Evolutionary conservation across 2,113 vertebrate genomes (phyloP).

Genomic region (Dolichallabes microphthalmus): DNA sequence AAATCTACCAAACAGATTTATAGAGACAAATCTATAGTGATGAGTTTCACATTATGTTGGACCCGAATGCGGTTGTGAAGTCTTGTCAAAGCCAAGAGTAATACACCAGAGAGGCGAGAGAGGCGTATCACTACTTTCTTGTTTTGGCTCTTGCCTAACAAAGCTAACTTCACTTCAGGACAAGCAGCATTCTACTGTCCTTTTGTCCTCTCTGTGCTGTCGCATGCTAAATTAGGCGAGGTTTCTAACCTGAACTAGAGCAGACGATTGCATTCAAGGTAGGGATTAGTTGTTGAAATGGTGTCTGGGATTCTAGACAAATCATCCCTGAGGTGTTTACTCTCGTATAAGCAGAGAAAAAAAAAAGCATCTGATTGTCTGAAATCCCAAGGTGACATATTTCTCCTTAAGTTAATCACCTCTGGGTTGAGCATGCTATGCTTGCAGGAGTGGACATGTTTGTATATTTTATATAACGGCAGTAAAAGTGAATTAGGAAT

Average conservation of each 20-base stretch:
- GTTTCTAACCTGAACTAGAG: constrained; percentile 16
- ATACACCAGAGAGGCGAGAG: background rate
- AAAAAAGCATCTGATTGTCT: constrained; percentile 38
- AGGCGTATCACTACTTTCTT: background rate
- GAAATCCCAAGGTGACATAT: constrained; percentile 50
- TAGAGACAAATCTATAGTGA: background rate
- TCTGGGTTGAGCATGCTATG: constrained; percentile 11
- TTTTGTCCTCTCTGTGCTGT: constrained; percentile 12
- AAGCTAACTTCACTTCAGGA: background rate
- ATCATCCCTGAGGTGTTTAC: constrained; percentile 38
- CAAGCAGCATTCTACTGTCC: background rate
- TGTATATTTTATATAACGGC: constrained; percentile 36
- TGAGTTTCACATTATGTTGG: background rate
- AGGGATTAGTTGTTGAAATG: constrained; percentile 35
- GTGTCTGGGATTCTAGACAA: constrained; percentile 30
- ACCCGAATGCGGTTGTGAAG: background rate
- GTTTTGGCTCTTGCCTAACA: background rate
- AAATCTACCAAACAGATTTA: background rate
- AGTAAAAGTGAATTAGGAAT: constrained; percentile 46
- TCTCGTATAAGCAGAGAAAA: constrained; percentile 42
- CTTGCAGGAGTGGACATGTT: constrained; percentile 38
- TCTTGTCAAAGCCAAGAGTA: background rate
- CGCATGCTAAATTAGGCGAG: background rate
- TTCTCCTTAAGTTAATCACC: constrained; percentile 41
- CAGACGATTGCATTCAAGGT: constrained; percentile 13